Conservation (phyloP, 2,113 vertebrate species). For the Myotis davidii region DNA sequence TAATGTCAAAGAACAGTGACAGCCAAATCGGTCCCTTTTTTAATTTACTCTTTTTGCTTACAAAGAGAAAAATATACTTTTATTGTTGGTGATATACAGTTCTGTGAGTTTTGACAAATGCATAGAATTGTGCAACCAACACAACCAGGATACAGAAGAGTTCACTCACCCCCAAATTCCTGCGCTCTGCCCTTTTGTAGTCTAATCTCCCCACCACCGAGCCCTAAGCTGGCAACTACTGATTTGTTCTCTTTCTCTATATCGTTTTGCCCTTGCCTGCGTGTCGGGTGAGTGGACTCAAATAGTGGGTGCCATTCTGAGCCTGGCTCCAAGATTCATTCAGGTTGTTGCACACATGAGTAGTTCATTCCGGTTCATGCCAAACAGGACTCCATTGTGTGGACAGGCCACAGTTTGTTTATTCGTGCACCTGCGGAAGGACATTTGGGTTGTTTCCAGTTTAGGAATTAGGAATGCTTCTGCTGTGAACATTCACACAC, state of each 20-base stretch:
- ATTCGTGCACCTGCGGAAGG: neutral
- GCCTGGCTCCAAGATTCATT: neutral
- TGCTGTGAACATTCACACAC: neutral
- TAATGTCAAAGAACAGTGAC: neutral
- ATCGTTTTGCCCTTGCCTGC: neutral
- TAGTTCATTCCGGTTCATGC: neutral
- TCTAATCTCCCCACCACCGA: neutral
- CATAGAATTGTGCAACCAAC: neutral
- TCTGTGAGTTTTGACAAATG: neutral
- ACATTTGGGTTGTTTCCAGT: neutral
- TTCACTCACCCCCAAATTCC: neutral
- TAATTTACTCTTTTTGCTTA: neutral
- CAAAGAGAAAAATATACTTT: neutral
- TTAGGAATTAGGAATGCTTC: neutral
- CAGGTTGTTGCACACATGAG: neutral
- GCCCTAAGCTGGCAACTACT: neutral
- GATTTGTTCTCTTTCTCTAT: neutral
- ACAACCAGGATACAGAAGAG: neutral
- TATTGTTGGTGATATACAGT: neutral
- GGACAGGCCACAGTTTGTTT: neutral
- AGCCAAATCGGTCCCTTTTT: neutral
- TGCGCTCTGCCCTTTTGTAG: neutral
- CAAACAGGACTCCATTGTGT: neutral
- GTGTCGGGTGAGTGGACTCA: neutral
- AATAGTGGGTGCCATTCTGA: neutral